Percentiles rank a stretch among this genome's conserved stretches.
Conservation (phyloP, 2,113 vertebrate genomes). For the Asarcornis scutulata region DNA sequence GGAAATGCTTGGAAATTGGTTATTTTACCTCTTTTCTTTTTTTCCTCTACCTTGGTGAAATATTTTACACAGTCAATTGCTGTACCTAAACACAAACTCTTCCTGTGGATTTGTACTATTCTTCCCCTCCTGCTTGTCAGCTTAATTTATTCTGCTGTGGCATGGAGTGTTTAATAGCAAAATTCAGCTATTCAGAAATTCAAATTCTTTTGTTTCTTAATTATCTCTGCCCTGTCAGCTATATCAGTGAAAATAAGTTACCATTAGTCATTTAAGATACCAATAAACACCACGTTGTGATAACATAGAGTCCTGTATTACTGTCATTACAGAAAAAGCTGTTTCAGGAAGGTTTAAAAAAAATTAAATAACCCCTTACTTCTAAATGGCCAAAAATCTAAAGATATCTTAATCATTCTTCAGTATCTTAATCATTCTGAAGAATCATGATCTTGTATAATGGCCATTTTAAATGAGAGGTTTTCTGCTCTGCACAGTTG, state of each 20-base stretch:
- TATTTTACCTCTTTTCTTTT: neutral
- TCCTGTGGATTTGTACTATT: neutral
- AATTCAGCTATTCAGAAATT: neutral
- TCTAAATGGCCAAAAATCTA: conserved; percentile 43
- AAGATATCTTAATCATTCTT: conserved; percentile 62
- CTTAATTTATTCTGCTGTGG: conserved; percentile 44
- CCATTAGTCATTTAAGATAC: conserved; percentile 43
- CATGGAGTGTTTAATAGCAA: conserved; percentile 5
- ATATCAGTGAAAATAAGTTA: conserved; percentile 42
- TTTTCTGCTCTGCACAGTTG: conserved; percentile 61
- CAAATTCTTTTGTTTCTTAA: conserved; percentile 56
- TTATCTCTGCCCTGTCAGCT: conserved; percentile 60
- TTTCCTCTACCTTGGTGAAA: neutral
- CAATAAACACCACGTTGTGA: conserved; percentile 49
- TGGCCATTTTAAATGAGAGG: conserved; percentile 63
- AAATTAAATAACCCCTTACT: conserved; percentile 41
- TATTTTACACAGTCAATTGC: conserved; percentile 12
- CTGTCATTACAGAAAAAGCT: conserved; percentile 20
- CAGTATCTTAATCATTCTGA: conserved; percentile 64
- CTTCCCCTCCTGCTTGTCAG: conserved; percentile 14
- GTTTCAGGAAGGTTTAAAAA: conserved; percentile 13
- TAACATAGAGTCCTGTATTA: conserved; percentile 30
- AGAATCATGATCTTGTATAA: conserved; percentile 60
- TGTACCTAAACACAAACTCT: conserved; percentile 4
- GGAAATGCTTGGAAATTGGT: neutral